phyloP scores from a whole-genome alignment of 2,797 vertebrate genomes.

The Chloroceryle amazona region DNA sequence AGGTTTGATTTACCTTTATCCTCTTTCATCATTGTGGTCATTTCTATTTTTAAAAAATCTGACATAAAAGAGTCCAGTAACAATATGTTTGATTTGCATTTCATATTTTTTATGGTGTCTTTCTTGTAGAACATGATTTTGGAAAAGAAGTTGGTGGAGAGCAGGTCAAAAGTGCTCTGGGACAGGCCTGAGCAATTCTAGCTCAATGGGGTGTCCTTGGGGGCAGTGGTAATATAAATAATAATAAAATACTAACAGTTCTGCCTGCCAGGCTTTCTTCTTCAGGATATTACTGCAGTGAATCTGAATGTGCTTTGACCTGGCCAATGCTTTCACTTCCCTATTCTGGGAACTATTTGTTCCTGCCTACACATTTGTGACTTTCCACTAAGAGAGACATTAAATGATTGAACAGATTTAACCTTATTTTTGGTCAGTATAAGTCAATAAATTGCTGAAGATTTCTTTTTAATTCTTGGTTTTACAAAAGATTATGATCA shows the following conservation, averaged over 20 bases:
- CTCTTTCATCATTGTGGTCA: background rate
- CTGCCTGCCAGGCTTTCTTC: constrained; percentile 21
- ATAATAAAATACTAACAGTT: constrained; percentile 24
- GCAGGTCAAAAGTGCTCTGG: background rate
- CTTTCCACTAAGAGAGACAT: constrained; percentile 18
- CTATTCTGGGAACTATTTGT: constrained; percentile 10
- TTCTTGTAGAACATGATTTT: background rate
- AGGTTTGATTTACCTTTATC: background rate
- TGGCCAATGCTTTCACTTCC: constrained; percentile 15
- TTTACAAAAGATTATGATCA: background rate
- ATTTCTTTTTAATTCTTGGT: background rate
- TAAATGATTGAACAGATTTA: constrained; percentile 46
- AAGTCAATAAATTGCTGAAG: background rate
- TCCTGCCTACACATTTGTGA: constrained; percentile 38
- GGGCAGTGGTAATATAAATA: background rate
- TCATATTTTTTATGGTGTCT: background rate
- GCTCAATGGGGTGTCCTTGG: background rate
- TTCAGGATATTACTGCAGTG: constrained; percentile 27
- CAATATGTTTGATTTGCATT: background rate
- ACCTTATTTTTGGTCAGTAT: constrained; percentile 13
- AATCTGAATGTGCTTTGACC: constrained; percentile 42
- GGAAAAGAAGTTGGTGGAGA: background rate
- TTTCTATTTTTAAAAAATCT: background rate
- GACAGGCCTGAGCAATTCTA: background rate
- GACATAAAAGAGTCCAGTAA: background rate